Evolutionary conservation across 1,140 invertebrate genomes (phyloP).

Genomic region (Rhagoletis pomonella): DNA sequence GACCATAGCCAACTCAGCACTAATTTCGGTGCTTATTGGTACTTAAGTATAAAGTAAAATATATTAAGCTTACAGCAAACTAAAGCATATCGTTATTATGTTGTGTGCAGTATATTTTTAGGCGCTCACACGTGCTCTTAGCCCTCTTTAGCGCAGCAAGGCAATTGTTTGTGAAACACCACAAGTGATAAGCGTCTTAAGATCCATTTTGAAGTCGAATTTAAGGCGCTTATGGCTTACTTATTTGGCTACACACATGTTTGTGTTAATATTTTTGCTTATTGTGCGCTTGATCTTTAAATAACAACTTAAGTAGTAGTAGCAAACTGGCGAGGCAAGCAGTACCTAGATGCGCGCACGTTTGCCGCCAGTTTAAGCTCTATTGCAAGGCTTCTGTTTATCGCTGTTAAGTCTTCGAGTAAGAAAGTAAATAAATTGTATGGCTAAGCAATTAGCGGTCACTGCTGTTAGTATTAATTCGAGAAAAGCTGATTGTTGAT

Average conservation of each 20-base stretch:
- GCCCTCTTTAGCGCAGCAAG: neutral
- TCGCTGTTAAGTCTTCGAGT: neutral
- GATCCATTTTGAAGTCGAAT: slow-evolving; percentile 1
- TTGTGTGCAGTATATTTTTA: neutral
- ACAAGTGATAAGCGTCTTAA: slow-evolving; percentile 7
- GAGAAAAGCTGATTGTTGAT: neutral
- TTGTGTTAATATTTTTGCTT: neutral
- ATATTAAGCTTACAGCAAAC: too few species aligned
- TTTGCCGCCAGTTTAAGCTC: neutral
- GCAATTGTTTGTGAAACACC: neutral
- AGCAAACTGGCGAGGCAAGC: neutral
- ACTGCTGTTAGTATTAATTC: neutral
- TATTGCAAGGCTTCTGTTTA: neutral
- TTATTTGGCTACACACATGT: neutral
- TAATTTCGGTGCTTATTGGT: too few species aligned
- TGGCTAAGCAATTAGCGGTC: neutral
- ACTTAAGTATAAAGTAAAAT: too few species aligned
- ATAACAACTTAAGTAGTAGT: slow-evolving; percentile 1
- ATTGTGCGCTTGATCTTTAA: neutral
- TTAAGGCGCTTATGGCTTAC: neutral
- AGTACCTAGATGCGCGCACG: neutral
- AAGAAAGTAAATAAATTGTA: neutral
- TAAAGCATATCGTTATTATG: neutral
- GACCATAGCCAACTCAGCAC: neutral
- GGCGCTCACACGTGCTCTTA: neutral